Base-by-base conservation (phyloP, 1,140 invertebrate genomes). In the Epicauta chinensis region DNA sequence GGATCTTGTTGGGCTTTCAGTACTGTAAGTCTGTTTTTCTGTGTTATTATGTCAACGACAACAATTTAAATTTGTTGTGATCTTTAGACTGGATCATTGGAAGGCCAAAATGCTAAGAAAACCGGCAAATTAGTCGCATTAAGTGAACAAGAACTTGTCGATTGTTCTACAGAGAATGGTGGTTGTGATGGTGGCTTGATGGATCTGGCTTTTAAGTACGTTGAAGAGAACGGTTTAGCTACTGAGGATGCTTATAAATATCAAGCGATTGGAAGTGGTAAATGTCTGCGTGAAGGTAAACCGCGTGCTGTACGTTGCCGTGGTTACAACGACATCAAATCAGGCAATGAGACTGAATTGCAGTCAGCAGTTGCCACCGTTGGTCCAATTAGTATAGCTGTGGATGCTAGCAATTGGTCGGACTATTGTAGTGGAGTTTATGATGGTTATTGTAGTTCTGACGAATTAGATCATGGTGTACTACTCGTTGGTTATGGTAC, bases 61-160 rank as follows among this genome's bases (percentile, higher is more conserved):
- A n/a, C n/a, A n/a, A n/a, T n/a, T n/a, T n/a, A n/a, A n/a, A n/a
- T n/a, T n/a, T n/a, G n/a, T n/a, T n/a, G n/a, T n/a, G n/a, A n/a
- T n/a, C n/a, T n/a, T n/a, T n/a, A n/a, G n/a, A n/a, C n/a, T n/a
- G n/a, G n/a, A n/a, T n/a, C n/a, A n/a, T n/a, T n/a, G n/a, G n/a
- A n/a, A n/a, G n/a, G n/a, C n/a, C n/a, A n/a, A n/a, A n/a, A n/a
- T n/a, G n/a, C n/a, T n/a, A n/a, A n/a, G n/a, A n/a, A n/a, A n/a
- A n/a, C n/a, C n/a, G n/a, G n/a, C n/a, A n/a, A 23, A 47, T 75
- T 98, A 12, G 79, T 93, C 6, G 92, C 90, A 4, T 79, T 98
- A 0, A 94, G 91, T 58, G 94, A 98, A 75, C 95, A 98, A 75
- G 97, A 98, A 71, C 75, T 98, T 40, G 79, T 98, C 15, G 96